phyloP scores from a whole-genome alignment of 1,140 invertebrate species.

The Aradophagus sp. region DNA sequence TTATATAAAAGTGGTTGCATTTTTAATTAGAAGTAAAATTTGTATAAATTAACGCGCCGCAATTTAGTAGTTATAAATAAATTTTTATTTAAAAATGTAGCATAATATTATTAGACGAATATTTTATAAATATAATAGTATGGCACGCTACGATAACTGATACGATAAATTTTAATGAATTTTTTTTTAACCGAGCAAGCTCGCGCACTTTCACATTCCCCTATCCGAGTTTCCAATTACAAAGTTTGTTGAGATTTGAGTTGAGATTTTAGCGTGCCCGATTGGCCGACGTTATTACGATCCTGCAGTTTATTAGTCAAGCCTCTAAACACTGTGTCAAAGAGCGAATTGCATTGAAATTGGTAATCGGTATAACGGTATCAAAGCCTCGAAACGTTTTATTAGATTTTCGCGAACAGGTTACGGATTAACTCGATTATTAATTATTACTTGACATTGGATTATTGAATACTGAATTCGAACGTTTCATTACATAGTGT shows the following conservation, averaged over 20 bases:
- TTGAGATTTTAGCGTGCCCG: constrained; percentile 15
- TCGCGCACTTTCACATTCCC: constrained; percentile 28
- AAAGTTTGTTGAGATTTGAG: constrained; percentile 27
- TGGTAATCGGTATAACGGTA: constrained; percentile 17
- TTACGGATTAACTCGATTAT: constrained; percentile 1
- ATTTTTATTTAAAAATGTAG: too few species aligned
- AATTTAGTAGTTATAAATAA: too few species aligned
- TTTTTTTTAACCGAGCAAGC: too few species aligned
- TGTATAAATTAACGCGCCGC: too few species aligned
- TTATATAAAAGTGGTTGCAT: too few species aligned
- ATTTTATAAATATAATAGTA: too few species aligned
- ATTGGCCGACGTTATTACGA: constrained; percentile 44
- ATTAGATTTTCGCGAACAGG: constrained; percentile 6
- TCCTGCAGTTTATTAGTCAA: constrained; percentile 47
- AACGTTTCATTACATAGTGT: too few species aligned
- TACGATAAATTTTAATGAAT: too few species aligned
- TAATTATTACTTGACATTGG: constrained; percentile 4
- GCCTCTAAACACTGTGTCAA: constrained; percentile 34
- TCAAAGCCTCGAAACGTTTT: constrained; percentile 18
- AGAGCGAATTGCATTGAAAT: constrained; percentile 28
- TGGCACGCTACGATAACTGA: too few species aligned
- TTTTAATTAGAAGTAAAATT: too few species aligned
- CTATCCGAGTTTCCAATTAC: constrained; percentile 32
- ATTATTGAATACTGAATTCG: constrained; percentile 5
- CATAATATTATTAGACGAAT: too few species aligned